These are phyloP conservation scores for Trididemnum clinides DNA, from an alignment of 23 tunicate species.

Conservation along the genomic window DNA sequence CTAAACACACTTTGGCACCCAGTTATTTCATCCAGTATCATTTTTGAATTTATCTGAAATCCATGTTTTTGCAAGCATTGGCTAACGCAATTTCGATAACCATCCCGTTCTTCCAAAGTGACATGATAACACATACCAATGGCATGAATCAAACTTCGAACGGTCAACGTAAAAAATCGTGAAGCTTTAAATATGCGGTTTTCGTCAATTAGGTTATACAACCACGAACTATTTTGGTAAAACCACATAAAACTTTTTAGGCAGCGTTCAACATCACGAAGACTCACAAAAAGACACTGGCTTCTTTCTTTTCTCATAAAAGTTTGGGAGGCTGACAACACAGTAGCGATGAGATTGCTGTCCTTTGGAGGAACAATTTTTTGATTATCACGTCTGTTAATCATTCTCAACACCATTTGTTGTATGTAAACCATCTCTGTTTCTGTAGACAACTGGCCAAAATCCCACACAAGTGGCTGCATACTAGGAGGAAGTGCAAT, in stretches of 20 bases:
- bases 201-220: slow-evolving; percentile 8
- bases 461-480: slow-evolving; percentile 73
- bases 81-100: slow-evolving; percentile 43
- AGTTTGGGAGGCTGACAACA: slow-evolving; percentile 14
- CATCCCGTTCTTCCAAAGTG: slow-evolving; percentile 40
- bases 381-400: neutral
- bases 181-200: neutral
- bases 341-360: neutral
- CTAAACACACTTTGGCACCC: slow-evolving; percentile 63
- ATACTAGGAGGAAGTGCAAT: slow-evolving; percentile 68
- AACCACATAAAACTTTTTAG: slow-evolving; percentile 56
- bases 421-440: slow-evolving; percentile 52
- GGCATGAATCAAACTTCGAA: slow-evolving; percentile 52
- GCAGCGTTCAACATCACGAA: slow-evolving; percentile 60
- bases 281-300: slow-evolving; percentile 54
- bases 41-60: too few species aligned
- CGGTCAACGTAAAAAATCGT: neutral
- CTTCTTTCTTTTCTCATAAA: slow-evolving; percentile 45
- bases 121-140: slow-evolving; percentile 75
- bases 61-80: too few species aligned
- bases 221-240: slow-evolving; percentile 4
- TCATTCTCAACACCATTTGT: slow-evolving; percentile 42
- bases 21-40: slow-evolving; percentile 37
- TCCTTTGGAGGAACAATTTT: neutral
- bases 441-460: slow-evolving; percentile 49